These are phyloP conservation scores for Trachelus troglodyta DNA, from an alignment of 2,888 invertebrate genomes.

Conservation along the genomic window DNA sequence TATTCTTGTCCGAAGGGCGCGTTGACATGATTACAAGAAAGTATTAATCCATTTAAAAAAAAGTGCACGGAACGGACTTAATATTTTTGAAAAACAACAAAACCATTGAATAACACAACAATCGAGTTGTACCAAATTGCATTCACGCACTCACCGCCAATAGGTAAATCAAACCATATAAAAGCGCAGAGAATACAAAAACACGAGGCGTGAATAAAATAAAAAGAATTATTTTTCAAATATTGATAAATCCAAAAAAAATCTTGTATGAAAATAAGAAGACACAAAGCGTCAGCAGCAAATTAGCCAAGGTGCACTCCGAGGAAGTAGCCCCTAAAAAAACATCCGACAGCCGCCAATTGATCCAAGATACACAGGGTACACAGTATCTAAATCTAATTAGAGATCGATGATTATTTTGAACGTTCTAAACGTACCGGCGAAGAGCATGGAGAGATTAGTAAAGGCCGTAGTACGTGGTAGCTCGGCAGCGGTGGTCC, in stretches of 20 bases:
- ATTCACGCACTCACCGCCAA: not conserved
- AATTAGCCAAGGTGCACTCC: not conserved
- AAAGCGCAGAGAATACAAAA: not conserved
- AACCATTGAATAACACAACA: not conserved
- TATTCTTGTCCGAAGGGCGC: not conserved
- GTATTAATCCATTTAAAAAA: not conserved
- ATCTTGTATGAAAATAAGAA: not conserved
- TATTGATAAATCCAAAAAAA: not conserved
- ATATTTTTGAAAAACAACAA: not conserved
- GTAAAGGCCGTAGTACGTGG: slow-evolving; percentile 91
- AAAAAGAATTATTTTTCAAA: not conserved
- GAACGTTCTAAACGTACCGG: slow-evolving; percentile 74
- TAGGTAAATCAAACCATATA: not conserved
- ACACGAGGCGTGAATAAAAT: not conserved
- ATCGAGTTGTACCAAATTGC: not conserved
- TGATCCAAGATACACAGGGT: not conserved
- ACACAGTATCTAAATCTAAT: not conserved
- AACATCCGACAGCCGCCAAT: not conserved
- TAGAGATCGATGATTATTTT: not conserved
- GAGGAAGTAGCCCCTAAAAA: not conserved
- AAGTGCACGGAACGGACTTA: not conserved
- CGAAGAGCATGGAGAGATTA: slow-evolving; percentile 95
- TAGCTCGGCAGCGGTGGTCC: slow-evolving; percentile 91
- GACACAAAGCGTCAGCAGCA: not conserved
- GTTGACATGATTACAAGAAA: not conserved